Conservation (phyloP, 2,888 invertebrate genomes). For the Zygaena filipendulae region DNA sequence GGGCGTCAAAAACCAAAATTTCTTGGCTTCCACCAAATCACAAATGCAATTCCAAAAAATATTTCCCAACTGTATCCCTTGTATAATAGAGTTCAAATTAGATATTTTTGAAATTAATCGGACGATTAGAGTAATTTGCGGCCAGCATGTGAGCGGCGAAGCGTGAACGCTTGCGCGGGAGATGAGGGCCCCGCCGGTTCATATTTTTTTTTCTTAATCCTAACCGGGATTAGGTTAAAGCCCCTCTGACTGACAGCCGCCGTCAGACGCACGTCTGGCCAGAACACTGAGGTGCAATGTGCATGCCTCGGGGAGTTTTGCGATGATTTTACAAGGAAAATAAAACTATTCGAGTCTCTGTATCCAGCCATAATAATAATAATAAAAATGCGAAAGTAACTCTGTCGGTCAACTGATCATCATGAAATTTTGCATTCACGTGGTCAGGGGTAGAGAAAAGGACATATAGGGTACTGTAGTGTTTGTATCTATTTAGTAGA, state of each 20-base stretch:
- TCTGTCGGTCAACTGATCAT: no score
- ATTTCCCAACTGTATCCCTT: constrained; percentile 11
- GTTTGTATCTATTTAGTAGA: no score
- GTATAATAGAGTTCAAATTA: background rate
- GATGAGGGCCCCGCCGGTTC: constrained; percentile 53
- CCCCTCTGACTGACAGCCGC: constrained; percentile 65
- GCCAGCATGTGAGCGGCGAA: constrained; percentile 37
- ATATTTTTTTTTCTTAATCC: constrained; percentile 66
- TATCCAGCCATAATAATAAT: constrained; percentile 6
- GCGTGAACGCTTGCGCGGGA: constrained; percentile 59
- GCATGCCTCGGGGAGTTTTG: constrained; percentile 24
- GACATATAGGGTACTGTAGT: no score
- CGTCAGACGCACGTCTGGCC: constrained; percentile 52
- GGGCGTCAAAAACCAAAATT: constrained; percentile 53
- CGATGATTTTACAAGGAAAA: constrained; percentile 22
- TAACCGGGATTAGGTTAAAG: constrained; percentile 62
- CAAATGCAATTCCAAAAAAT: background rate
- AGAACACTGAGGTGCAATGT: constrained; percentile 23
- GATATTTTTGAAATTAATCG: background rate
- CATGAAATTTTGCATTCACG: no score
- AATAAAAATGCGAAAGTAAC: no score
- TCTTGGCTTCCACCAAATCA: constrained; percentile 8
- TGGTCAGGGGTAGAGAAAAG: no score
- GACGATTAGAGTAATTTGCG: constrained; percentile 12
- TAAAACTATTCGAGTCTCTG: constrained; percentile 6